A percentile compares a stretch with the other conserved stretches of the same genome.
Evolutionary conservation across 2,797 vertebrate genomes (phyloP).

Genomic region (Aulostomus chinensis): DNA sequence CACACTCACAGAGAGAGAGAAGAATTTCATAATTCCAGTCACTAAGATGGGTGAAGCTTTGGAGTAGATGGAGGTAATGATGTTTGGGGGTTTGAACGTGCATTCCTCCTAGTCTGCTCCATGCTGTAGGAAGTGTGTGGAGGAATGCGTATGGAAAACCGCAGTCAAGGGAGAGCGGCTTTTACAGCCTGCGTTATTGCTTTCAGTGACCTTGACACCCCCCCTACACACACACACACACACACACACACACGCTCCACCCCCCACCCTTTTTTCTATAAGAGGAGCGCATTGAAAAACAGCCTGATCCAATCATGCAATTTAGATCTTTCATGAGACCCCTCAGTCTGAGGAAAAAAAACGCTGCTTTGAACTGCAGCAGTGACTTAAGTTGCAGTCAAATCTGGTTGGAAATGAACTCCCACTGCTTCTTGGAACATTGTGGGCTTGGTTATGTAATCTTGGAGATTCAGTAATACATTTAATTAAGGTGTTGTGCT

Average conservation of each 20-base stretch:
- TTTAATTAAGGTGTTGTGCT: conserved; percentile 55
- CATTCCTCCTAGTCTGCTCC: conserved; percentile 39
- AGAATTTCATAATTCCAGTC: conserved; percentile 40
- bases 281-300: neutral
- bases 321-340: conserved; percentile 40
- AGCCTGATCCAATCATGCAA: neutral
- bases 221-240: neutral
- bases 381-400: conserved; percentile 18
- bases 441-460: conserved; percentile 56
- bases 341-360: conserved; percentile 4
- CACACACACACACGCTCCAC: neutral
- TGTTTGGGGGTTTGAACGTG: conserved; percentile 21
- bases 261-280: neutral
- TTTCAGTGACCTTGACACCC: conserved; percentile 22
- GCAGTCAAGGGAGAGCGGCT: conserved; percentile 8
- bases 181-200: conserved; percentile 25
- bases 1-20: conserved; percentile 12
- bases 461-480: conserved; percentile 35
- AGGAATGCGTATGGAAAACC: neutral
- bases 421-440: conserved; percentile 45
- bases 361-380: conserved; percentile 11
- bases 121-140: too few species aligned
- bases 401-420: conserved; percentile 37
- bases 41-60: conserved; percentile 8
- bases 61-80: too few species aligned